A percentile compares a stretch with the other conserved stretches of the same genome.
phyloP scores from a whole-genome alignment of 2,888 invertebrate species.

The Orthosia gothica region DNA sequence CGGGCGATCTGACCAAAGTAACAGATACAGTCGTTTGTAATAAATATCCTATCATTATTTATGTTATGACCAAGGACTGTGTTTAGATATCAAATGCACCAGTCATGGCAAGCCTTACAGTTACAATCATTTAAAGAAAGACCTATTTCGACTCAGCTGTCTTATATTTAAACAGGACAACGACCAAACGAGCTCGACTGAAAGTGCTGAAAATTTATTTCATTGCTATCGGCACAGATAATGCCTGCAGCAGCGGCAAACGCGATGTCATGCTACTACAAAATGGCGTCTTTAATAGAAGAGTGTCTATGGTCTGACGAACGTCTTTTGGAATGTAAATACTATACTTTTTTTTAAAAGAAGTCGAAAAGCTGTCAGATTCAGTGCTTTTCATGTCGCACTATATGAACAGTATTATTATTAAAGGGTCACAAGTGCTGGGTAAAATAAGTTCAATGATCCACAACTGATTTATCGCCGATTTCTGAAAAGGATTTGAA shows the following conservation, averaged over 20 bases:
- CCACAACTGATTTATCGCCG: no score
- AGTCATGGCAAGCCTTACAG: no score
- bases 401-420: no score
- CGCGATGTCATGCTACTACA: conserved; percentile 5
- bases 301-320: not conserved
- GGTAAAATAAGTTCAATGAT: no score
- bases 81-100: not conserved
- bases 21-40: no score
- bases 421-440: no score
- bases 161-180: conserved; percentile 14
- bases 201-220: conserved; percentile 20
- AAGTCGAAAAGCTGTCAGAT: not conserved
- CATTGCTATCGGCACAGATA: conserved; percentile 29
- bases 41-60: no score
- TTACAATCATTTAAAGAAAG: not conserved
- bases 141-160: conserved; percentile 3
- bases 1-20: no score
- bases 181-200: not conserved
- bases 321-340: not conserved
- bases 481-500: no score
- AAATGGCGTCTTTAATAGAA: conserved; percentile 18
- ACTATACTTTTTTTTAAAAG: not conserved
- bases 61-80: not conserved
- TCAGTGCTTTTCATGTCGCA: no score
- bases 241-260: conserved; percentile 5